Conservation (phyloP, 2,797 vertebrate genomes). For the Microtus californicus region DNA sequence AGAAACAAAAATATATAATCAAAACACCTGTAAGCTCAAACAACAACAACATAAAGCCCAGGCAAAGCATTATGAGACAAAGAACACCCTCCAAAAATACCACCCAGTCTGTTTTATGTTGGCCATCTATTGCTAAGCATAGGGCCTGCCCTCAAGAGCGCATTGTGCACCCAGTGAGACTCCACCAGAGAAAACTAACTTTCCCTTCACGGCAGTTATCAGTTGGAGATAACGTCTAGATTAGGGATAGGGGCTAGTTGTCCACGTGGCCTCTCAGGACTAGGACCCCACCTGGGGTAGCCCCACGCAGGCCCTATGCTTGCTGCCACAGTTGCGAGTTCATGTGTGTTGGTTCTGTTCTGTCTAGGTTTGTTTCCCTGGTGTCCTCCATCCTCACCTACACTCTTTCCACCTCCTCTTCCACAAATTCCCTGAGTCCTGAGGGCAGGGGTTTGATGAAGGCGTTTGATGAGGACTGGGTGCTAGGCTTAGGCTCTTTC, state of each 20-base stretch:
- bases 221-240: neutral
- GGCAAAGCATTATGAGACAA: neutral
- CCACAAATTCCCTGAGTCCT: neutral
- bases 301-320: neutral
- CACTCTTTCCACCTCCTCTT: neutral
- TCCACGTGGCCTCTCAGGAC: neutral
- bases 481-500: neutral
- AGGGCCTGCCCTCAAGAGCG: neutral
- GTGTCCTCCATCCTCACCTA: neutral
- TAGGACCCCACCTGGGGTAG: neutral
- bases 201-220: neutral
- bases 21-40: neutral
- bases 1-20: neutral
- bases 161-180: neutral
- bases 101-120: neutral
- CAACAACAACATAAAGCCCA: neutral
- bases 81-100: neutral
- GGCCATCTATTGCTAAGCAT: neutral
- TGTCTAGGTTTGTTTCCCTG: neutral
- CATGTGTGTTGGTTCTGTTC: neutral
- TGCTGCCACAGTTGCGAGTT: neutral
- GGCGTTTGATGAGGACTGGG: neutral
- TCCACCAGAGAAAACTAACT: neutral
- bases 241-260: neutral
- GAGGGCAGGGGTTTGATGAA: neutral